phyloP scores from a whole-genome alignment of 2,888 invertebrate species.

The Boloria selene region DNA sequence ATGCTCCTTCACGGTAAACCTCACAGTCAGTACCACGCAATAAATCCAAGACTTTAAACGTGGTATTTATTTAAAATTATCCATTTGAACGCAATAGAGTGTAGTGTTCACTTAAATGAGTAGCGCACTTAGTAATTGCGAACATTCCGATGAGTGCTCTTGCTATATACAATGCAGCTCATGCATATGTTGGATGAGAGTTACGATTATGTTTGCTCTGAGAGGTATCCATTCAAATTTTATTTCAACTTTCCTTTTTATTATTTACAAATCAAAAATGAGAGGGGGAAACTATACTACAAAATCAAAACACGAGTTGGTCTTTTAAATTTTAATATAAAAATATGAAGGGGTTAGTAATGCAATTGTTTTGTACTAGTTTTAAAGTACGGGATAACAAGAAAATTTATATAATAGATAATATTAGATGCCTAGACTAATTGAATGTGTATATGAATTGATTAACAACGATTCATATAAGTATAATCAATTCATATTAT shows the following conservation, averaged over 20 bases:
- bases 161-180: slow-evolving; percentile 77
- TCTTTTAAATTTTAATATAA: slow-evolving; percentile 80
- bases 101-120: slow-evolving; percentile 64
- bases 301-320: slow-evolving; percentile 79
- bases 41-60: slow-evolving; percentile 35
- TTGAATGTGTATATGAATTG: slow-evolving; percentile 35
- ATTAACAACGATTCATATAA: slow-evolving; percentile 38
- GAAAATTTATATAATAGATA: slow-evolving; percentile 26
- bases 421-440: slow-evolving; percentile 34
- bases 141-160: slow-evolving; percentile 58
- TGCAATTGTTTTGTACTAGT: slow-evolving; percentile 53
- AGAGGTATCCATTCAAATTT: slow-evolving; percentile 26
- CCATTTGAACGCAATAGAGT: slow-evolving; percentile 54
- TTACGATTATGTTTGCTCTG: slow-evolving; percentile 42
- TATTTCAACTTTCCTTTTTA: slow-evolving; percentile 5
- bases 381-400: slow-evolving; percentile 42
- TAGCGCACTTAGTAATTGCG: slow-evolving; percentile 44
- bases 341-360: slow-evolving; percentile 72
- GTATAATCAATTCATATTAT: slow-evolving; percentile 35
- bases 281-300: slow-evolving; percentile 76
- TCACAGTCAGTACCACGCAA: slow-evolving; percentile 64
- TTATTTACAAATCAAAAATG: slow-evolving; percentile 37
- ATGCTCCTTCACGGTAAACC: slow-evolving; percentile 78
- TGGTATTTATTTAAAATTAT: slow-evolving; percentile 33
- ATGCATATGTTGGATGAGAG: slow-evolving; percentile 60